phyloP scores from a whole-genome alignment of 2,113 vertebrate species.

The Edolisoma coerulescens region DNA sequence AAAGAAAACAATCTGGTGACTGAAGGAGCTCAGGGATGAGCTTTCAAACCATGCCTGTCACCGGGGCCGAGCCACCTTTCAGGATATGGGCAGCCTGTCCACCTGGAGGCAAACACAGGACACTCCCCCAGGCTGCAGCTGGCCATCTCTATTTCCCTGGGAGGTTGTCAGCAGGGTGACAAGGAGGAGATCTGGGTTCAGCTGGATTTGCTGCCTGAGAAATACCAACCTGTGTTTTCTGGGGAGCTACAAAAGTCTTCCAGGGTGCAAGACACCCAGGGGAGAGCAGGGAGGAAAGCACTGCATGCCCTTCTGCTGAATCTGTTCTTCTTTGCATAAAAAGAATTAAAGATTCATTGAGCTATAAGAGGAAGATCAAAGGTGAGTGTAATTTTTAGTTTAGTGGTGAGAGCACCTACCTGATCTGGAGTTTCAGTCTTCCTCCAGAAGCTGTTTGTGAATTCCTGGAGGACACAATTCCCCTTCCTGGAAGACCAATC shows the following conservation, averaged over 20 bases:
- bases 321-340: background rate
- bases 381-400: background rate
- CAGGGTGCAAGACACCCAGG: background rate
- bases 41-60: background rate
- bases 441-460: background rate
- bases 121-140: background rate
- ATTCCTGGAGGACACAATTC: background rate
- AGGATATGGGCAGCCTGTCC: background rate
- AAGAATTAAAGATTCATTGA: constrained; percentile 16
- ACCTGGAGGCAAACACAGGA: background rate
- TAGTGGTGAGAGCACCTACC: background rate
- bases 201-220: background rate
- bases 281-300: background rate
- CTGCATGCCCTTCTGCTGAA: background rate
- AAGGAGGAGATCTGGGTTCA: background rate
- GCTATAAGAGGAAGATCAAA: background rate
- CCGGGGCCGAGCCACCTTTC: background rate
- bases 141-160: background rate
- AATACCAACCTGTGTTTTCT: background rate
- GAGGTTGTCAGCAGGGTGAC: background rate
- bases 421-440: background rate
- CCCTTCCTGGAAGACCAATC: background rate
- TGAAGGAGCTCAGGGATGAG: background rate
- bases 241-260: background rate
- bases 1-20: background rate